Evolutionary conservation across 2,797 vertebrate species (phyloP).

Genomic region (Lithobates pipiens): DNA sequence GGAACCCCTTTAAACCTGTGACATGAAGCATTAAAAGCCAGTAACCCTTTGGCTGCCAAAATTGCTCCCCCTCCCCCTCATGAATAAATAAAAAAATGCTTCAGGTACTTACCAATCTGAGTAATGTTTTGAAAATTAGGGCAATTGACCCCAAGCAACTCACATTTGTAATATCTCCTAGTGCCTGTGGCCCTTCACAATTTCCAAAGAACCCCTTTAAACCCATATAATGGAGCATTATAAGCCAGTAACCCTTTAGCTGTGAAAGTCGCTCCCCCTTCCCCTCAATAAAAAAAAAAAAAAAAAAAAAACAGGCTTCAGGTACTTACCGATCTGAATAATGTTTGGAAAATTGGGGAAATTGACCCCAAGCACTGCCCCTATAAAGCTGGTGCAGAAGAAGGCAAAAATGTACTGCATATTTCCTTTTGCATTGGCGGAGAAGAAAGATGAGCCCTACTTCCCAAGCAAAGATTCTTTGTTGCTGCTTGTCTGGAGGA

Average conservation of each 20-base stretch:
- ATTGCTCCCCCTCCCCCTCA: slow-evolving; percentile 6
- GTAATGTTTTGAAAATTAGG: slow-evolving; percentile 99
- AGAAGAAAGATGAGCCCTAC: slow-evolving; percentile 85
- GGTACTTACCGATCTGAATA: slow-evolving; percentile 96
- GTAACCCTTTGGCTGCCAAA: slow-evolving; percentile 15
- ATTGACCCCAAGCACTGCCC: slow-evolving; percentile 97
- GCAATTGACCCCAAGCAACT: slow-evolving; percentile 91
- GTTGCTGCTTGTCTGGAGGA: slow-evolving; percentile 11
- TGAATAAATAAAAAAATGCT: no score
- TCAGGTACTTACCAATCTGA: slow-evolving; percentile 92
- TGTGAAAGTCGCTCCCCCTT: slow-evolving; percentile 23
- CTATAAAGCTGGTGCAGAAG: slow-evolving; percentile 98
- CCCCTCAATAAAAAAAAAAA: neutral
- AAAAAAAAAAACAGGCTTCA: neutral
- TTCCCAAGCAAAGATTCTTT: slow-evolving; percentile 89
- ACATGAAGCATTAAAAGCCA: no score
- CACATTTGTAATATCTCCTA: no score
- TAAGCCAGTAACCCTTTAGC: slow-evolving; percentile 5
- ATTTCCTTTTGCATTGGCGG: slow-evolving; percentile 99
- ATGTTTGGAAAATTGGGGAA: slow-evolving; percentile 99
- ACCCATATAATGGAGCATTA: no score
- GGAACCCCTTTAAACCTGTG: no score
- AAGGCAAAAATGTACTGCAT: slow-evolving; percentile 98
- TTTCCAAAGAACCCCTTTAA: no score
- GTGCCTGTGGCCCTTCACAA: no score